phyloP scores from a whole-genome alignment of 2,113 vertebrate genomes.

The Lepus europaeus region DNA sequence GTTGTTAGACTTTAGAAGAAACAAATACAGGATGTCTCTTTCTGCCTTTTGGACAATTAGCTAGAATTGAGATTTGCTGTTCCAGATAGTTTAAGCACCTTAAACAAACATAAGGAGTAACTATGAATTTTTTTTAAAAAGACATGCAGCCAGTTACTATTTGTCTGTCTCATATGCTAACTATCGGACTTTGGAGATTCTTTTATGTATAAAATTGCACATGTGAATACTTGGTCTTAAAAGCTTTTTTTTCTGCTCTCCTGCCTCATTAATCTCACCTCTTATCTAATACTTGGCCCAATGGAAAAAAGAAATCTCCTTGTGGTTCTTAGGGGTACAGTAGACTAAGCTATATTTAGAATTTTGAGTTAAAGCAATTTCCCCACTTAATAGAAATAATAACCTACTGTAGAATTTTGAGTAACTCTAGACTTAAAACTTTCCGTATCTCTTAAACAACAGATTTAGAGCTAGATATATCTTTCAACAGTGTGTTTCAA shows the following conservation, averaged over 20 bases:
- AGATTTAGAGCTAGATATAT: neutral
- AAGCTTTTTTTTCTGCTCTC: neutral
- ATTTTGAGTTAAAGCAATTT: neutral
- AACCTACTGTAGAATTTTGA: slow-evolving; percentile 41
- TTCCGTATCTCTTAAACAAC: neutral
- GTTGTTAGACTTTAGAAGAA: slow-evolving; percentile 43
- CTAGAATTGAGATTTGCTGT: neutral
- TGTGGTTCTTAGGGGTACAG: neutral
- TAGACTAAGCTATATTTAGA: slow-evolving; percentile 6
- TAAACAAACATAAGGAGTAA: slow-evolving; percentile 1
- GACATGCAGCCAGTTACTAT: slow-evolving; percentile 37
- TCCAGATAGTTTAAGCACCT: slow-evolving; percentile 40
- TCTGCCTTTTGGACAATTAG: slow-evolving; percentile 9
- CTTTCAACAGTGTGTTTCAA: slow-evolving; percentile 46
- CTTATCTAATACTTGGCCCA: neutral
- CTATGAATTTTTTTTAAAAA: neutral
- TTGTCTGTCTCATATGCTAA: neutral
- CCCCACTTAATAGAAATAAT: neutral
- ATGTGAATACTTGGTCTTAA: slow-evolving; percentile 22
- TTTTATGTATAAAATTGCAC: neutral
- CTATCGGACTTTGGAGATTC: neutral
- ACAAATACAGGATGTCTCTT: slow-evolving; percentile 28
- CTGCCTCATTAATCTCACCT: slow-evolving; percentile 14
- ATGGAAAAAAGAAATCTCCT: neutral
- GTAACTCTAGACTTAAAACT: slow-evolving; percentile 18